Conservation (phyloP, 2,113 vertebrate genomes). For the Oxygymnocypris stewartii region DNA sequence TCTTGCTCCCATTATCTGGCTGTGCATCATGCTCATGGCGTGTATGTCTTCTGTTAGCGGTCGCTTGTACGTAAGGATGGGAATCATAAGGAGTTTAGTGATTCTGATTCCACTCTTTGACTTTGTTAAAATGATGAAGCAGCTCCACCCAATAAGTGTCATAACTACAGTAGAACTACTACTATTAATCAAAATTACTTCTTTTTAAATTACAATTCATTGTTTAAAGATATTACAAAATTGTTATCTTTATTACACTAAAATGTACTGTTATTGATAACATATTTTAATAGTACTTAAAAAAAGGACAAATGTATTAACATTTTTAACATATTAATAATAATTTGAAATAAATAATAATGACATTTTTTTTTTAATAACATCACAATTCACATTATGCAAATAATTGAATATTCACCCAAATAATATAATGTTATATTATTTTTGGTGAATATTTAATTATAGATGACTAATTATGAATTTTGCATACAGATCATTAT, state of each 20-base stretch:
- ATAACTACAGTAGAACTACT: background rate
- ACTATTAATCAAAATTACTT: background rate
- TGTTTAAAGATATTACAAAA: background rate
- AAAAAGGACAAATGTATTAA: too few relatives aligned
- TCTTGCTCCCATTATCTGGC: conserved; percentile 12
- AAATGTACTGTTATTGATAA: background rate
- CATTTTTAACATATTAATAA: background rate
- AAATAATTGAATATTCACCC: background rate
- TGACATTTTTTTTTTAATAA: too few relatives aligned
- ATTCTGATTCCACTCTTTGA: background rate
- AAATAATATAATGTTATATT: background rate
- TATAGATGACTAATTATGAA: background rate
- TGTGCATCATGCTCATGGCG: background rate
- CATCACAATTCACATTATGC: background rate
- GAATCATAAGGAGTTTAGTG: background rate
- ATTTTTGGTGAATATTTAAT: background rate
- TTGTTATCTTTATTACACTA: background rate
- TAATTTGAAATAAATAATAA: background rate
- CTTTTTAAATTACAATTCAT: background rate
- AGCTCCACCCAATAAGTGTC: background rate
- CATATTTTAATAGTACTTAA: background rate
- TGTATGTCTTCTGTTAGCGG: background rate
- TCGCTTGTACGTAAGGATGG: background rate
- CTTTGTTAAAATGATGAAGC: background rate
- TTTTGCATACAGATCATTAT: background rate